phyloP scores from a whole-genome alignment of 2,797 vertebrate species.

The Neosilurus mollespiculum region DNA sequence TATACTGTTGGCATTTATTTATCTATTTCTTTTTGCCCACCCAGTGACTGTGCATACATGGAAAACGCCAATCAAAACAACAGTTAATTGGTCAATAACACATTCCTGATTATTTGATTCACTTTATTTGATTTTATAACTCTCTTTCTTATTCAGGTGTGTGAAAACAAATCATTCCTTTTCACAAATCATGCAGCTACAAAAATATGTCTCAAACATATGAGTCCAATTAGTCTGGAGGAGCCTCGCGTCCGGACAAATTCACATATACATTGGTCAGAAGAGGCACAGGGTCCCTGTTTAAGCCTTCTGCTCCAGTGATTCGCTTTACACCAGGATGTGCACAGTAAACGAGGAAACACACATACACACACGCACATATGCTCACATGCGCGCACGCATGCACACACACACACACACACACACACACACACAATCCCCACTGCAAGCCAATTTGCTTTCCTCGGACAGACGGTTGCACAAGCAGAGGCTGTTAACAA shows the following conservation, averaged over 20 bases:
- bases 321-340: constrained; percentile 40
- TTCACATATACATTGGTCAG: constrained; percentile 35
- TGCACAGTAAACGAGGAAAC: constrained; percentile 32
- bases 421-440: constrained; percentile 16
- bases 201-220: constrained; percentile 40
- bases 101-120: background rate
- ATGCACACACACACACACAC: background rate
- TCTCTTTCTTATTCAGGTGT: constrained; percentile 33
- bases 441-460: constrained; percentile 51
- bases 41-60: too few species aligned
- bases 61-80: too few species aligned
- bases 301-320: constrained; percentile 64
- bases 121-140: background rate
- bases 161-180: constrained; percentile 6
- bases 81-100: background rate
- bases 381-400: background rate
- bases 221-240: constrained; percentile 57
- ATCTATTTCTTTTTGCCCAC: too few species aligned
- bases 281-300: constrained; percentile 27
- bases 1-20: too few species aligned
- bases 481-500: constrained; percentile 58
- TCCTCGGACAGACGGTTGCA: constrained; percentile 55
- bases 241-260: constrained; percentile 36
- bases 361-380: constrained; percentile 12
- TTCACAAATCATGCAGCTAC: constrained; percentile 48